A percentile compares a stretch with the other conserved stretches of the same genome.
Conservation (phyloP, 2,113 vertebrate species). For the Paramormyrops kingsleyae region DNA sequence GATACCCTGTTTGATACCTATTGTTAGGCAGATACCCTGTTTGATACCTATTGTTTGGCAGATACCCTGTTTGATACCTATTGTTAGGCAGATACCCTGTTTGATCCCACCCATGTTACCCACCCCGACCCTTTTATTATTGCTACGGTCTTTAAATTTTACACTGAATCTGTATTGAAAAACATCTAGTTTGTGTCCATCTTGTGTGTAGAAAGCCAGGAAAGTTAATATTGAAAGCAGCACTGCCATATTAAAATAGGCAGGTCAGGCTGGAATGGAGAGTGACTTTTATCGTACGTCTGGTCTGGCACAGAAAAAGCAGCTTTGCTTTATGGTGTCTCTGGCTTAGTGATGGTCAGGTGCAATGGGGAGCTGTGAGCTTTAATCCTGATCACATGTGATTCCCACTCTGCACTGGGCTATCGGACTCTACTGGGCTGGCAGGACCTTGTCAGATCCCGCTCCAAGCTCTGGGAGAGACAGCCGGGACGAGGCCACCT, state of each 20-base stretch:
- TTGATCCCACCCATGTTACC: not conserved
- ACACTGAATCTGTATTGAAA: not conserved
- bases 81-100: not conserved
- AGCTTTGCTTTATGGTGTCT: not conserved
- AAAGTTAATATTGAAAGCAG: not conserved
- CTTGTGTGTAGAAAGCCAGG: not conserved
- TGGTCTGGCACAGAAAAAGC: not conserved
- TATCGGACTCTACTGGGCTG: not conserved
- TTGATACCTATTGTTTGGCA: not conserved
- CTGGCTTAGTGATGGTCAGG: slow-evolving; percentile 14
- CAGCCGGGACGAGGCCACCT: not conserved
- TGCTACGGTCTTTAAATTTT: not conserved
- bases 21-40: not conserved
- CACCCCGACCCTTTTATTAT: not conserved
- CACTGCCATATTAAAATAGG: not conserved
- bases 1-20: not conserved
- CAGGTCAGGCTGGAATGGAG: not conserved
- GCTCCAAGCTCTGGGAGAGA: not conserved
- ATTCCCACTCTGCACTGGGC: not conserved
- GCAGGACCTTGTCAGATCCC: not conserved
- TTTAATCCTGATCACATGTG: not conserved
- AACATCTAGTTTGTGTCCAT: not conserved
- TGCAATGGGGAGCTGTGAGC: not conserved
- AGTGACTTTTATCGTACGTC: not conserved
- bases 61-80: not conserved